Evolutionary conservation across 2,113 vertebrate genomes (phyloP).

Genomic region (Sakesphorus luctuosus): DNA sequence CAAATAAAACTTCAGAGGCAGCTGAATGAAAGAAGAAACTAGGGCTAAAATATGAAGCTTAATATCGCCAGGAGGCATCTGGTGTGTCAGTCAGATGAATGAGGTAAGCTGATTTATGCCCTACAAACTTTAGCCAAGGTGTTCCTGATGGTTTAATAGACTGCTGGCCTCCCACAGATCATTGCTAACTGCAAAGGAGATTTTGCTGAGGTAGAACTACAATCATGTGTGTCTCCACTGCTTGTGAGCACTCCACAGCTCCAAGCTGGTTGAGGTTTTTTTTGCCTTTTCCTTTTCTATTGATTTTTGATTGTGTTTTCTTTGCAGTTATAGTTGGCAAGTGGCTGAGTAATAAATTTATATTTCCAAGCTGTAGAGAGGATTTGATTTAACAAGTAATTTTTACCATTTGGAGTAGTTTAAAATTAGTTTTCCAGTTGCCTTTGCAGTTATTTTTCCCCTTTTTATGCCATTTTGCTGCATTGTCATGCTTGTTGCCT

Average conservation of each 20-base stretch:
- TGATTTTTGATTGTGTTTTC: slow-evolving; percentile 32
- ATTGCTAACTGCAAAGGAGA: neutral
- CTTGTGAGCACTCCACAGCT: neutral
- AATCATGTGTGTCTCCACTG: neutral
- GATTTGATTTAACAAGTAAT: slow-evolving; percentile 43
- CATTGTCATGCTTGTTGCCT: slow-evolving; percentile 46
- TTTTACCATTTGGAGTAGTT: slow-evolving; percentile 51
- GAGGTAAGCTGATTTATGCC: slow-evolving; percentile 69
- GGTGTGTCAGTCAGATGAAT: slow-evolving; percentile 63
- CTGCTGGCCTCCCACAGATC: slow-evolving; percentile 54
- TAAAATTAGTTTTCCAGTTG: slow-evolving; percentile 45
- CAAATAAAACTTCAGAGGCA: slow-evolving; percentile 72
- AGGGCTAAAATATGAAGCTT: slow-evolving; percentile 68
- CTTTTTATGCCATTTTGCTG: slow-evolving; percentile 22
- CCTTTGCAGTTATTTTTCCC: slow-evolving; percentile 31
- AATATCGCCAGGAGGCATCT: slow-evolving; percentile 55
- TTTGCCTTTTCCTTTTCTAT: slow-evolving; percentile 36
- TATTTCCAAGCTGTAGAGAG: slow-evolving; percentile 40
- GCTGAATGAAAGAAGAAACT: slow-evolving; percentile 63
- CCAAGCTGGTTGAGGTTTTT: neutral
- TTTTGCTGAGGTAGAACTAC: slow-evolving; percentile 36
- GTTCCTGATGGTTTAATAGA: slow-evolving; percentile 60
- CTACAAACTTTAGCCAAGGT: slow-evolving; percentile 58
- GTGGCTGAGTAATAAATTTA: slow-evolving; percentile 1
- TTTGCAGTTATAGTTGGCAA: neutral